phyloP scores from a whole-genome alignment of 37 sponge, comb jelly and placozoan species.

The Chondrosia reniformis region DNA sequence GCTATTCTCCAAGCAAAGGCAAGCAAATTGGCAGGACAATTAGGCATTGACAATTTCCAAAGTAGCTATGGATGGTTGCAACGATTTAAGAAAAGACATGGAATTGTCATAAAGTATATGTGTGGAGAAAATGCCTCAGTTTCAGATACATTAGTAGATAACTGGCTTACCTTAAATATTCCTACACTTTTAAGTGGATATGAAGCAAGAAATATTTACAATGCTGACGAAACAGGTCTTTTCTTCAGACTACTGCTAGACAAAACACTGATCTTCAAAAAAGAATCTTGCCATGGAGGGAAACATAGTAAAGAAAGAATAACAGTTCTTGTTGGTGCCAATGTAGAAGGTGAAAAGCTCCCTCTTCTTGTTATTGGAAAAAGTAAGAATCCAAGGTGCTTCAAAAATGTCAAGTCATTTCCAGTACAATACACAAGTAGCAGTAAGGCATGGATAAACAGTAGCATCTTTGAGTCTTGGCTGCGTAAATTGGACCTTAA shows the following conservation, averaged over 20 bases:
- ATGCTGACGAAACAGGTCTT: constrained; percentile 17
- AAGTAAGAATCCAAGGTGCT: constrained; percentile 39
- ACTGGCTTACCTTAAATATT: neutral
- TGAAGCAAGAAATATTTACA: neutral
- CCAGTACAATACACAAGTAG: neutral
- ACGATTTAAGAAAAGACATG: constrained; percentile 3
- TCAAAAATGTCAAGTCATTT: constrained; percentile 1
- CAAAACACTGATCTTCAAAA: constrained; percentile 1
- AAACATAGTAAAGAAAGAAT: constrained; percentile 13
- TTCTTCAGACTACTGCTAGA: constrained; percentile 2
- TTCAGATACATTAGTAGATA: neutral
- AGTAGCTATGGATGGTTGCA: constrained; percentile 12
- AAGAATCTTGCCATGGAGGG: constrained; percentile 12
- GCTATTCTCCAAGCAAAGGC: constrained; percentile 3
- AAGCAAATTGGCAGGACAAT: neutral
- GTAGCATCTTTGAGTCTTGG: constrained; percentile 16
- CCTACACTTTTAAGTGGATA: constrained; percentile 7
- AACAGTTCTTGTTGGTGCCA: constrained; percentile 14
- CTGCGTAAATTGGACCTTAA: neutral
- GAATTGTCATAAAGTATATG: neutral
- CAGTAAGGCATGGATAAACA: constrained; percentile 26
- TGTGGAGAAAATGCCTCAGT: constrained; percentile 10
- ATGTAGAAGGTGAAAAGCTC: constrained; percentile 15
- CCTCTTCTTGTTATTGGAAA: constrained; percentile 20
- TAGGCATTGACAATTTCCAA: neutral